phyloP scores from a whole-genome alignment of 2,888 invertebrate genomes.

The Mantis religiosa region DNA sequence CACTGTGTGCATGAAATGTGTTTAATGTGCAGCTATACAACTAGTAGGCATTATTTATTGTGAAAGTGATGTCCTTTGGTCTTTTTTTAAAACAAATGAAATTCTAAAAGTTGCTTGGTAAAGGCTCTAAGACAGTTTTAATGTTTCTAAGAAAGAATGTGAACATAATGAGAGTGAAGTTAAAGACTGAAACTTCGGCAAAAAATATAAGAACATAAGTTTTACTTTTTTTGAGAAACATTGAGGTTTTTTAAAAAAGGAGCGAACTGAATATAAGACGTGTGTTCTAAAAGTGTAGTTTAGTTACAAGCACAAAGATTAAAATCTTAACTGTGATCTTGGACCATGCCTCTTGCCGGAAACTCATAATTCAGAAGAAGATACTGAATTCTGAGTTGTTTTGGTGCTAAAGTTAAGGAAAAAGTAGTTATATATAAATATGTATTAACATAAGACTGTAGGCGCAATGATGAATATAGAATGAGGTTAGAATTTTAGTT shows the following conservation, averaged over 20 bases:
- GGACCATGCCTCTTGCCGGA: constrained; percentile 26
- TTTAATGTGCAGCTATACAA: background rate
- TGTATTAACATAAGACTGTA: constrained; percentile 17
- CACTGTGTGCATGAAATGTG: background rate
- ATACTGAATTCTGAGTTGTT: constrained; percentile 25
- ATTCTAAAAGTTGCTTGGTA: background rate
- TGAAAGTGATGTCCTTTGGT: background rate
- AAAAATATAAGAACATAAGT: background rate
- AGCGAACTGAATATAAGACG: background rate
- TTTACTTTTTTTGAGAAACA: background rate
- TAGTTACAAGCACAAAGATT: constrained; percentile 15
- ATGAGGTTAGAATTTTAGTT: background rate
- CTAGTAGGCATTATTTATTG: background rate
- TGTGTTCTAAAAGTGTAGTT: background rate
- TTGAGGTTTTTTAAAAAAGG: background rate
- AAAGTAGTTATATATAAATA: constrained; percentile 1
- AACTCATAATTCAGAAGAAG: constrained; percentile 20
- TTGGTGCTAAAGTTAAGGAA: constrained; percentile 26
- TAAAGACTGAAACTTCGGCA: background rate
- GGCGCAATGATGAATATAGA: background rate
- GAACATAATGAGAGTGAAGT: background rate
- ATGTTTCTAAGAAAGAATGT: background rate
- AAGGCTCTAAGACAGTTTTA: background rate
- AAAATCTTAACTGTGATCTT: constrained; percentile 26
- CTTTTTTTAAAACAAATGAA: background rate